These are phyloP conservation scores for Callionymus lyra DNA, from an alignment of 2,113 vertebrate genomes.

Conservation along the genomic window DNA sequence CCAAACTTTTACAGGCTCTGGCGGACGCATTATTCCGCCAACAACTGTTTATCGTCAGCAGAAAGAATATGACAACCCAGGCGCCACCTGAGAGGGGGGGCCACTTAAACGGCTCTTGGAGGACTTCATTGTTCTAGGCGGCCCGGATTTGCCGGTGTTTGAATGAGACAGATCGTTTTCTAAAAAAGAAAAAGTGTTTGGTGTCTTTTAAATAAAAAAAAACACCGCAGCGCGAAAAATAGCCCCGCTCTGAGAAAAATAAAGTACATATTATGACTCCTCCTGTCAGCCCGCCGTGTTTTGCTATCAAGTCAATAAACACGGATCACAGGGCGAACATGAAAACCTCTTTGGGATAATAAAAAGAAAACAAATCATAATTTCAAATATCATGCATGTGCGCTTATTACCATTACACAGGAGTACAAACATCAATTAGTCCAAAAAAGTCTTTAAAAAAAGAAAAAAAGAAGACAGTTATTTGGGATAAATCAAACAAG, in stretches of 20 bases:
- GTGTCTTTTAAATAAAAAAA: conserved; percentile 23
- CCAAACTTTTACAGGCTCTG: conserved; percentile 43
- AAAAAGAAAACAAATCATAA: conserved; percentile 44
- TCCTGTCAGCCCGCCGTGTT: conserved; percentile 44
- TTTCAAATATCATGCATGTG: conserved; percentile 42
- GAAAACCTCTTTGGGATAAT: conserved; percentile 36
- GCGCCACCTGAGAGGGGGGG: conserved; percentile 17
- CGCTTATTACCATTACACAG: conserved; percentile 52
- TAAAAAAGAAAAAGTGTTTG: neutral
- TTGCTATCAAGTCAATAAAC: conserved; percentile 51
- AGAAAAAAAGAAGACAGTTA: conserved; percentile 19
- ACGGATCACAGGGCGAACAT: conserved; percentile 52
- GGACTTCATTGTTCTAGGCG: conserved; percentile 7
- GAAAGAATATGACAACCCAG: conserved; percentile 48
- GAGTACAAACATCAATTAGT: conserved; percentile 55
- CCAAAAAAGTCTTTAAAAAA: conserved; percentile 8
- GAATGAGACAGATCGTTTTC: conserved; percentile 10
- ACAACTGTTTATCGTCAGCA: conserved; percentile 51
- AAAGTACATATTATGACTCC: conserved; percentile 27
- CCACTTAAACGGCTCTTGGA: conserved; percentile 6
- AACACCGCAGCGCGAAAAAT: conserved; percentile 15
- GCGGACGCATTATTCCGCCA: conserved; percentile 47
- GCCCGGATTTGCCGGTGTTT: conserved; percentile 12
- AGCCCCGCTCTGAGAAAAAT: conserved; percentile 19
- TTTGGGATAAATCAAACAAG: conserved; percentile 55